phyloP scores from a whole-genome alignment of 1,140 invertebrate genomes.

The Manduca sexta region DNA sequence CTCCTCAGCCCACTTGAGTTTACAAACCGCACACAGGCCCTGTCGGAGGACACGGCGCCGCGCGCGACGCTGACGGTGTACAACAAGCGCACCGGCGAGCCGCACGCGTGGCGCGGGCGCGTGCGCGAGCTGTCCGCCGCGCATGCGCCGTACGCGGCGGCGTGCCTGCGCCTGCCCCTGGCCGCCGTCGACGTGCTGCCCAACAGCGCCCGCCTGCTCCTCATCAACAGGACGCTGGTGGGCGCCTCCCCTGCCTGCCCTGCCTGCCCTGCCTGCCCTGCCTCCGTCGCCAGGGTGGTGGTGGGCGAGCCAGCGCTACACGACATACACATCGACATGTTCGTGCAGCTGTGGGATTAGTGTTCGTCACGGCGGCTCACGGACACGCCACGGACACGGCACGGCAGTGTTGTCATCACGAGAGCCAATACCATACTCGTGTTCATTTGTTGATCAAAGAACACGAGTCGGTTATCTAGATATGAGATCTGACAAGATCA shows the following conservation, averaged over 20 bases:
- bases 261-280: no score
- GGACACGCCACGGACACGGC: no score
- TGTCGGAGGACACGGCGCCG: slow-evolving; percentile 9
- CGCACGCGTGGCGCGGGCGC: slow-evolving; percentile 38
- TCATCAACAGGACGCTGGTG: slow-evolving; percentile 35
- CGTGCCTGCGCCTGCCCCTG: slow-evolving; percentile 30
- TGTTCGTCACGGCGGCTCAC: no score
- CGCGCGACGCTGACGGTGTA: slow-evolving; percentile 39
- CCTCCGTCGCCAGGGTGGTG: slow-evolving; percentile 36
- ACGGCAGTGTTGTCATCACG: no score
- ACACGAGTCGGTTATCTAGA: no score
- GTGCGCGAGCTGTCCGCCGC: slow-evolving; percentile 26
- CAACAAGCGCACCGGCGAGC: slow-evolving; percentile 49
- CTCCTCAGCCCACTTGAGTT: no score
- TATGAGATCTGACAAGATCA: no score
- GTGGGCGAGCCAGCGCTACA: slow-evolving; percentile 36
- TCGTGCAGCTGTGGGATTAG: no score
- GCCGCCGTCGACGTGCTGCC: slow-evolving; percentile 41
- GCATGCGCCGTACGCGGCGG: slow-evolving; percentile 15
- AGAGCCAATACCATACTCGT: no score
- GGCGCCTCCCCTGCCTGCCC: slow-evolving; percentile 23
- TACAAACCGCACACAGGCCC: no score
- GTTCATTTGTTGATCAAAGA: no score
- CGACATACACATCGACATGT: slow-evolving; percentile 38
- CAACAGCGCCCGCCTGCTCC: slow-evolving; percentile 43